Base-by-base conservation (phyloP, 2,888 invertebrate species). In the Xanthorhoe spadicearia region DNA sequence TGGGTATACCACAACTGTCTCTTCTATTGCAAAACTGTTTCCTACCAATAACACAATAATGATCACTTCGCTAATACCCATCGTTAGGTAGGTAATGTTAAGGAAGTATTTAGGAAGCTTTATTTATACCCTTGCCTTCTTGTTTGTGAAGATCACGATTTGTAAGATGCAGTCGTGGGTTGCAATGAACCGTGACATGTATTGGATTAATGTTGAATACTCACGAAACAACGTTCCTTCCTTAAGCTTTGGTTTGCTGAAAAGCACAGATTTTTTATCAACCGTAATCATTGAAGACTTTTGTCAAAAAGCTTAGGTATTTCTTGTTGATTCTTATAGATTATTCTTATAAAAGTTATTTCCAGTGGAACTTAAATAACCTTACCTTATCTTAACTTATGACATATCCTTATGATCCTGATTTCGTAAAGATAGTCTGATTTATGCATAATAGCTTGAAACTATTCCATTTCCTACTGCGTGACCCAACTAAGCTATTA, bases 111-210 rank as follows among this genome's bases (percentile, higher is more conserved):
- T 73, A 69, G 71, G 76, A 77, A 82, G 82, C 82, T 79, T 82
- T 87, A 89, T 91, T 85, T 89, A 92, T 89, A 89, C 73, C 75
- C 89, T 85, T 88, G 73, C 76, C 75, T 73, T 76, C 77, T 76
- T 80, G 72, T 78, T 85, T 81, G 83, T 79, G 76, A 81, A 71
- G 80, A 77, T 88, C 91, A 90, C 88, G 90, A 87, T 79, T 76
- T 52, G 28, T 43, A 28, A 55, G 53, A 35, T 59, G 58, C 53
- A 58, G 35, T 56, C 66, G 62, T 69, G 74, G 18, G 46, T 18
- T 46, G 53, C 56, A 51, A 48, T 60, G 48, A 57, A 32, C 15
- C 38, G 18, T 60, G 50, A 38, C 59, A 56, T 18, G 48, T 28
- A 32, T 43, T 43, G 38, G 38, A 38, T n/a, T 9, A 6, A 18